Conservation (phyloP, 2,797 vertebrate genomes). For the Cephalopachus bancanus region DNA sequence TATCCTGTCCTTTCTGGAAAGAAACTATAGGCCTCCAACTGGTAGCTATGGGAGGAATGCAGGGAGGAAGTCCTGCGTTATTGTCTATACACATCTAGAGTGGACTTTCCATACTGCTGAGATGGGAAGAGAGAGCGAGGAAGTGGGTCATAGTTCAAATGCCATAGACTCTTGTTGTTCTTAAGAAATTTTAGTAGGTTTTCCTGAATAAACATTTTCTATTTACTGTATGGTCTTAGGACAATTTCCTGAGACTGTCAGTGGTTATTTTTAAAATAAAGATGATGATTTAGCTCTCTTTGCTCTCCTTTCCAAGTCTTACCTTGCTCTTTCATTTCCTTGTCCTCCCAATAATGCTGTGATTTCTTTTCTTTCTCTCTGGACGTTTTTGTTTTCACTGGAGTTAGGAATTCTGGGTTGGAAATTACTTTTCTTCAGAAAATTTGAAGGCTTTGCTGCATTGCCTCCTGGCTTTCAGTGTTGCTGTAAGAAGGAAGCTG, state of each 20-base stretch:
- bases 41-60: too few species aligned
- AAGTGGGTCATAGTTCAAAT: not conserved
- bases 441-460: not conserved
- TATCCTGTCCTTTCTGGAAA: not conserved
- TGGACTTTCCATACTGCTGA: not conserved
- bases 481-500: not conserved
- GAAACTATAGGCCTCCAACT: not conserved
- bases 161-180: not conserved
- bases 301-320: not conserved
- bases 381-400: conserved; percentile 4
- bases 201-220: conserved; percentile 61
- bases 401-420: conserved; percentile 45
- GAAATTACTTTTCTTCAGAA: conserved; percentile 23
- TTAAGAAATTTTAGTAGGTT: not conserved
- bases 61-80: not conserved
- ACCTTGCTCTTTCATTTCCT: not conserved
- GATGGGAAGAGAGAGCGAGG: not conserved
- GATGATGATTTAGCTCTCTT: not conserved
- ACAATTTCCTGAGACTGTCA: conserved; percentile 49
- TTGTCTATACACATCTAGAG: not conserved
- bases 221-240: conserved; percentile 27
- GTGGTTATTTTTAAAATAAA: conserved; percentile 45
- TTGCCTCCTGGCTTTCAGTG: not conserved
- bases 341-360: not conserved
- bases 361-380: not conserved